phyloP scores from a whole-genome alignment of 2,113 vertebrate species.

The Globicephala melas region DNA sequence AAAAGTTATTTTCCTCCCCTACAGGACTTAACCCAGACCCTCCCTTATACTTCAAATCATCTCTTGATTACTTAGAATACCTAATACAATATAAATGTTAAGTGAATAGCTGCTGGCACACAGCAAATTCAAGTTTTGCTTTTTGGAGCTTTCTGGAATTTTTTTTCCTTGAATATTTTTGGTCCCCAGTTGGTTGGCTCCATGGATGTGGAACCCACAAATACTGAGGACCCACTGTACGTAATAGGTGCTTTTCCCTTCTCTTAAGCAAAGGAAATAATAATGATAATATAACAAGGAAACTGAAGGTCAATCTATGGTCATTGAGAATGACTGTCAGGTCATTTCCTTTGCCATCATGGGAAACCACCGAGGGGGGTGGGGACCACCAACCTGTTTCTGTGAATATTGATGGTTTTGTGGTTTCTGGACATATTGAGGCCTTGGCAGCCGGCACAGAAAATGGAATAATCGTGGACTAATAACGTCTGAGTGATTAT shows the following conservation, averaged over 20 bases:
- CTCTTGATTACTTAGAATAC: neutral
- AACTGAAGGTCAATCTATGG: neutral
- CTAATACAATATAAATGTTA: neutral
- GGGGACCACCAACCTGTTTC: neutral
- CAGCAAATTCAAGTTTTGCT: neutral
- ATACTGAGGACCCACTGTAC: neutral
- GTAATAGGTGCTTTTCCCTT: neutral
- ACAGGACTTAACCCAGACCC: neutral
- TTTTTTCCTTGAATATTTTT: neutral
- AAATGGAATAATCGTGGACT: neutral
- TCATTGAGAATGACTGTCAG: neutral
- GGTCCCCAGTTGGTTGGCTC: neutral
- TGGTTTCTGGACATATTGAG: neutral
- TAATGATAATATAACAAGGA: neutral
- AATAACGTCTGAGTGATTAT: neutral
- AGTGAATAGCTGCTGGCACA: neutral
- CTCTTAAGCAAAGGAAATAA: neutral
- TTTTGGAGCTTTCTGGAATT: neutral
- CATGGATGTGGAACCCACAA: neutral
- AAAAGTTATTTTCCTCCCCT: neutral
- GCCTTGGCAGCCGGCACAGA: neutral
- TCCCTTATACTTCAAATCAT: neutral
- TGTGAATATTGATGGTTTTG: neutral
- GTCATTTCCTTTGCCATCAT: neutral
- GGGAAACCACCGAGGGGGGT: neutral